Base-by-base conservation (phyloP, 2,888 invertebrate genomes). In the Synanthedon andrenaeformis region DNA sequence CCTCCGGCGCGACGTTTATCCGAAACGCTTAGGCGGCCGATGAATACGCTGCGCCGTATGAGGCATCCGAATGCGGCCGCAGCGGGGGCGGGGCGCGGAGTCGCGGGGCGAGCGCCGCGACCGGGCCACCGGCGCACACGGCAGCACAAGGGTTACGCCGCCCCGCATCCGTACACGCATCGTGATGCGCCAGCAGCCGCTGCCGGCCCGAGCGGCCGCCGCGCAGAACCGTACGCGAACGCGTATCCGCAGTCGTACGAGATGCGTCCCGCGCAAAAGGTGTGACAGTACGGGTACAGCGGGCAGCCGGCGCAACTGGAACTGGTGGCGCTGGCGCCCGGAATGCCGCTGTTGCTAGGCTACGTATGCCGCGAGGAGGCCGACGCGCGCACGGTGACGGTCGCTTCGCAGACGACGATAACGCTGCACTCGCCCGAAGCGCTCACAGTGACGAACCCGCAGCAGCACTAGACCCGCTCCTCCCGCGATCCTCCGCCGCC, bases 21-120 rank as follows among this genome's bases (percentile, higher is more conserved):
- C 59, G 97, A 98, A 74, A 97, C 97, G 4, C 84, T 97, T 28
- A 90, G 96, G 48, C 91, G 95, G 62, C 97, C 97, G 41, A 96
- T 97, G 92, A 95, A 95, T 77, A 97, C 97, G 50, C 82, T 97
- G 56, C 89, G 96, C 61, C 90, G 96, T 86, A 96, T 97, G 95
- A 72, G 85, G 64, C 61, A 70, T 67, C 52, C 48, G 79, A 81
- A 60, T 53, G 60, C 19, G 53, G 59, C 55, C 49, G 95, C 72
- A 85, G 65, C 61, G 8, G 3, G 72, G 67, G 57, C 62, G 56
- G 56, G 57, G 65, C 51, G 65, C 60, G 56, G 54, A 56, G 35
- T 35, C 35, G 41, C 54, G 55, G 54, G 60, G 58, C 61, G 70
- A 63, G 53, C 60, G 60, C n/a, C 59, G 59, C 28, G 61, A 61